Conservation (phyloP, 2,113 vertebrate genomes). For the Candoia aspera region DNA sequence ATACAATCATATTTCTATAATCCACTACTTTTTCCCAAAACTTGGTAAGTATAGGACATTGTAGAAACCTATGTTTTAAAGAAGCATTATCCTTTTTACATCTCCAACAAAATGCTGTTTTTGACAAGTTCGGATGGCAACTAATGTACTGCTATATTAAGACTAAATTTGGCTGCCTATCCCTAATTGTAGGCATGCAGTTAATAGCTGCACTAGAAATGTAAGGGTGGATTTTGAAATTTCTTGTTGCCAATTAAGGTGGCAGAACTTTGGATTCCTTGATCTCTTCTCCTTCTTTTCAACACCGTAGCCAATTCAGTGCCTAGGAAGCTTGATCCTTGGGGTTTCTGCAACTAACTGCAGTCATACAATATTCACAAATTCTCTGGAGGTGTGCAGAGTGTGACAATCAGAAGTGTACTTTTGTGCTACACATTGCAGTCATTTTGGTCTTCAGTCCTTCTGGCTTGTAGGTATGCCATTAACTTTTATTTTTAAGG, state of each 20-base stretch:
- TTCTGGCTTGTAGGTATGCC: not conserved
- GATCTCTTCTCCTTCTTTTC: not conserved
- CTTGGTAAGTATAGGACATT: too few relatives aligned
- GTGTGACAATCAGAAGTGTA: not conserved
- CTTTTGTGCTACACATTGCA: not conserved
- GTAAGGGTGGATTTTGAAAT: not conserved
- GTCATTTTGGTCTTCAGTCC: not conserved
- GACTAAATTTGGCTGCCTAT: not conserved
- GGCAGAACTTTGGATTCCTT: not conserved
- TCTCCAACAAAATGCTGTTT: too few relatives aligned
- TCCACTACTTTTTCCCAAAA: too few relatives aligned
- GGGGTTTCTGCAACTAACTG: not conserved
- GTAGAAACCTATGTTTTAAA: too few relatives aligned
- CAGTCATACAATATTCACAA: not conserved
- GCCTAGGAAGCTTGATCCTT: not conserved
- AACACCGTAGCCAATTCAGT: not conserved
- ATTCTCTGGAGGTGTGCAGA: not conserved
- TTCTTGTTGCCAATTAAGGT: not conserved
- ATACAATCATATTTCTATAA: too few relatives aligned
- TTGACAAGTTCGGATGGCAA: not conserved
- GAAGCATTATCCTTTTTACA: too few relatives aligned
- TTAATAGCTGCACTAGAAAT: not conserved
- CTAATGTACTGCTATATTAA: not conserved
- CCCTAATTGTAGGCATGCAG: not conserved
- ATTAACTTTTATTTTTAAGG: not conserved